These are phyloP conservation scores for Apomyelois bistriatella DNA, from an alignment of 2,888 invertebrate genomes.

Conservation along the genomic window DNA sequence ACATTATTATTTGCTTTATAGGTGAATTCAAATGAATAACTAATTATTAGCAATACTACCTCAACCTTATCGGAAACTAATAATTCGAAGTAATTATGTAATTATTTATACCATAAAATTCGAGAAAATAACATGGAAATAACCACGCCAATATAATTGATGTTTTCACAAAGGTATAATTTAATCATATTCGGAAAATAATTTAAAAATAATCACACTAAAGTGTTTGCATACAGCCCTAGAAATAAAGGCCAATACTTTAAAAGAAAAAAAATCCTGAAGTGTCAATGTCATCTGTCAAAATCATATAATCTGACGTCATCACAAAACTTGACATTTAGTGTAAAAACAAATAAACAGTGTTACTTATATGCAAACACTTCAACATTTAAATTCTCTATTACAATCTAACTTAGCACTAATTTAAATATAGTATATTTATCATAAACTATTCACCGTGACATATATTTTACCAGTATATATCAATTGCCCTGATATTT, in stretches of 20 bases:
- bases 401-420: constrained; percentile 27
- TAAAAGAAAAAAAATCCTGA: too few species aligned
- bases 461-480: constrained; percentile 24
- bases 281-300: too few species aligned
- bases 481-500: constrained; percentile 33
- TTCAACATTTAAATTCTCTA: constrained; percentile 20
- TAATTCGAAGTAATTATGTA: not conserved
- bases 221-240: not conserved
- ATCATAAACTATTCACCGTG: constrained; percentile 27
- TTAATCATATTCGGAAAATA: not conserved
- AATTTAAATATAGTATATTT: constrained; percentile 27
- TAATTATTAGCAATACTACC: not conserved
- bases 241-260: not conserved
- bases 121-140: not conserved
- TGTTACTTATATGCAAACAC: constrained; percentile 16
- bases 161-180: not conserved
- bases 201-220: not conserved
- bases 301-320: too few species aligned
- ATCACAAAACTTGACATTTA: too few species aligned
- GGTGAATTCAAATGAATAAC: not conserved
- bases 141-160: not conserved
- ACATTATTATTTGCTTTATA: too few species aligned
- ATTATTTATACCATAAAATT: too few species aligned
- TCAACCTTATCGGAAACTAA: constrained; percentile 8
- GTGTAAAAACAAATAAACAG: too few species aligned